Evolutionary conservation across 2,888 invertebrate genomes (phyloP).

Genomic region (Orthonychiurus folsomi): DNA sequence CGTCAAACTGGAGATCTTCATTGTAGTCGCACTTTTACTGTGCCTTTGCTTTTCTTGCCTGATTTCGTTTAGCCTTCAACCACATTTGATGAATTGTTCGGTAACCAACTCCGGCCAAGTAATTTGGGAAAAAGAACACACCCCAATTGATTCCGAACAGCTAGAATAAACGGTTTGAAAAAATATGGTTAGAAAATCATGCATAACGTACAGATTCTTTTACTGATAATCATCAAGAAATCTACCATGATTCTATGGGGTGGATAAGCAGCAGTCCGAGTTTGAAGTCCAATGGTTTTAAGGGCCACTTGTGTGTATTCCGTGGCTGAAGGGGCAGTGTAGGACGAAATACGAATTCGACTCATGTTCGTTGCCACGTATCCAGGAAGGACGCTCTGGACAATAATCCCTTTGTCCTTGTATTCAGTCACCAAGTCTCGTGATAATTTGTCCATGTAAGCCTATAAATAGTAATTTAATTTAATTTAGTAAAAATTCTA

Average conservation of each 20-base stretch:
- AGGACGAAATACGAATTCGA: conserved; percentile 60
- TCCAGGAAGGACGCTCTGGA: conserved; percentile 76
- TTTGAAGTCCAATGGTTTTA: conserved; percentile 59
- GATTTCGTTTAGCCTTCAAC: conserved; percentile 40
- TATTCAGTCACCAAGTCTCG: conserved; percentile 69
- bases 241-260: conserved; percentile 57
- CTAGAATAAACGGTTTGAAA: conserved; percentile 18
- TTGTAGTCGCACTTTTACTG: conserved; percentile 21
- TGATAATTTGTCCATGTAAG: conserved; percentile 72
- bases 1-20: background rate
- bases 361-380: conserved; percentile 89
- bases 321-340: conserved; percentile 66
- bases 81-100: conserved; percentile 39
- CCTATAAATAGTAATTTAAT: conserved; percentile 48
- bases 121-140: conserved; percentile 39
- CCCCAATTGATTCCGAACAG: conserved; percentile 40
- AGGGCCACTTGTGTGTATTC: conserved; percentile 63
- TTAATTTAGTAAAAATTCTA: conserved; percentile 2
- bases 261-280: conserved; percentile 65
- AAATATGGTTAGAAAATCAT: no score
- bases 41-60: conserved; percentile 37
- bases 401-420: conserved; percentile 58
- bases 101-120: conserved; percentile 37
- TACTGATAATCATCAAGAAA: background rate
- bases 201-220: background rate